phyloP scores from a whole-genome alignment of 2,888 invertebrate species.

The Brenthis hecate region DNA sequence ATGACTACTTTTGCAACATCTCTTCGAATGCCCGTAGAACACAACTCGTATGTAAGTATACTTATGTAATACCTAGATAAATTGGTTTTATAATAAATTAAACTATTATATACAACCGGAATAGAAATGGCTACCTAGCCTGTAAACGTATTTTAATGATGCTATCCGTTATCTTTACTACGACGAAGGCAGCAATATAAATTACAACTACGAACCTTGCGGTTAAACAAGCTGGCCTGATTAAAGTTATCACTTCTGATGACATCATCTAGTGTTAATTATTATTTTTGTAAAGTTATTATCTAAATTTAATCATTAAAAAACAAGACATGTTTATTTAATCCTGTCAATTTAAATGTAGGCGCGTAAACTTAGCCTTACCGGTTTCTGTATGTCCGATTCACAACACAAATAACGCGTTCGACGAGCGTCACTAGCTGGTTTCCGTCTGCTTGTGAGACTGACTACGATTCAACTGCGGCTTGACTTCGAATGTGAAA shows the following conservation, averaged over 20 bases:
- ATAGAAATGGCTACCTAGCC: too few species aligned
- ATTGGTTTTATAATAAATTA: too few species aligned
- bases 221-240: constrained; percentile 14
- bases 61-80: too few species aligned
- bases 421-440: background rate
- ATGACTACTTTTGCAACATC: too few species aligned
- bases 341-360: constrained; percentile 29
- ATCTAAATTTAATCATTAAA: constrained; percentile 1
- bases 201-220: constrained; percentile 16
- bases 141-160: background rate
- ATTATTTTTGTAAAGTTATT: constrained; percentile 2
- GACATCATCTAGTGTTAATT: constrained; percentile 30
- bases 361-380: constrained; percentile 36
- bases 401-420: constrained; percentile 30
- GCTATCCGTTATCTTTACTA: constrained; percentile 16
- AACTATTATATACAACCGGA: too few species aligned
- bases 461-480: constrained; percentile 26
- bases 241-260: constrained; percentile 30
- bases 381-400: constrained; percentile 31
- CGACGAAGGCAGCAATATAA: background rate
- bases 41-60: too few species aligned
- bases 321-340: background rate
- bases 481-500: constrained; percentile 16
- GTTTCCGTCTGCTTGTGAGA: constrained; percentile 27
- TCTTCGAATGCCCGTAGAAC: too few species aligned